A percentile compares a stretch with the other conserved stretches of the same genome.
These are phyloP conservation scores for Tryphoninae sp. DNA, from an alignment of 2,888 invertebrate species.

Conservation along the genomic window DNA sequence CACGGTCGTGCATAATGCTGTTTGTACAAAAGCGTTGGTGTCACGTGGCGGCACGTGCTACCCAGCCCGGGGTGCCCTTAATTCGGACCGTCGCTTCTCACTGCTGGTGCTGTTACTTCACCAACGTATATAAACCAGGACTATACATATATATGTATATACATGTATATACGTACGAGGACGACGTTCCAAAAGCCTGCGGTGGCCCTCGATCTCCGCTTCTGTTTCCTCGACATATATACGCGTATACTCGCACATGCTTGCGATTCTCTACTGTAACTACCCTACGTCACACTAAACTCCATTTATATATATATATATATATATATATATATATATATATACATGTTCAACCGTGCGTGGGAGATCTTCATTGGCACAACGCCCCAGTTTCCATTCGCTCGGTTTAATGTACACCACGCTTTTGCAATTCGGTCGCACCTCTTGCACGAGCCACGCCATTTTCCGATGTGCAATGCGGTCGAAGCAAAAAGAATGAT, in stretches of 20 bases:
- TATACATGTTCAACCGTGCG: slow-evolving; percentile 46
- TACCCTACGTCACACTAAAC: slow-evolving; percentile 24
- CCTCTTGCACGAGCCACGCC: slow-evolving; percentile 27
- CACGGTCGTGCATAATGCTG: slow-evolving; percentile 81
- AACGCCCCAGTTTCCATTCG: slow-evolving; percentile 52
- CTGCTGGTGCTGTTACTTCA: slow-evolving; percentile 61
- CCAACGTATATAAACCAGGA: slow-evolving; percentile 15
- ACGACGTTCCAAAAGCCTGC: slow-evolving; percentile 45
- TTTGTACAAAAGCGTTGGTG: slow-evolving; percentile 77
- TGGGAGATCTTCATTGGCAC: slow-evolving; percentile 66
- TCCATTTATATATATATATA: not conserved
- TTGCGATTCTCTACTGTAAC: slow-evolving; percentile 36
- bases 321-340: slow-evolving; percentile 5
- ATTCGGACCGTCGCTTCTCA: slow-evolving; percentile 70
- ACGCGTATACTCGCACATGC: not conserved
- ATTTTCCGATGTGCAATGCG: slow-evolving; percentile 41
- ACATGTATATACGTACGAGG: slow-evolving; percentile 11
- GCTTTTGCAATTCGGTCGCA: slow-evolving; percentile 40
- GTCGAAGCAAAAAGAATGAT: slow-evolving; percentile 28
- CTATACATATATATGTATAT: slow-evolving; percentile 1
- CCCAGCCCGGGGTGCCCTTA: slow-evolving; percentile 66
- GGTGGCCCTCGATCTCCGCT: slow-evolving; percentile 58
- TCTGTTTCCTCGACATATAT: slow-evolving; percentile 16
- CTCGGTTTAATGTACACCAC: slow-evolving; percentile 33
- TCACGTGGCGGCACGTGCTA: slow-evolving; percentile 80